Evolutionary conservation across 1,140 invertebrate species (phyloP).

Genomic region (Chymomyza costata): DNA sequence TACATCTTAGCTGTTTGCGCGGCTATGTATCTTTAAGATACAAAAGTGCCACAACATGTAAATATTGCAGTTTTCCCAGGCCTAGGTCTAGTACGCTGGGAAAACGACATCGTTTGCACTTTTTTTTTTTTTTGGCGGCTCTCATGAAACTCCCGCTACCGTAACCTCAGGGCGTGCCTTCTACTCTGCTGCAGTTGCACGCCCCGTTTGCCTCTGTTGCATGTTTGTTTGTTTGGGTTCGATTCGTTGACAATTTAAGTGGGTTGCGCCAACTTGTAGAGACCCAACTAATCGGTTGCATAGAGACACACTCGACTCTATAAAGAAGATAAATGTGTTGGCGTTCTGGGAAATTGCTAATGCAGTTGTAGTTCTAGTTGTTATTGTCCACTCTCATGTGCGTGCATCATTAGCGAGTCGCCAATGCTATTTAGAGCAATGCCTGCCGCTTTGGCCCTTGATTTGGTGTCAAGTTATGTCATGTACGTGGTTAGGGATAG

Average conservation of each 20-base stretch:
- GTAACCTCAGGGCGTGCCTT: conserved; percentile 26
- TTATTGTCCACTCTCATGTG: conserved; percentile 37
- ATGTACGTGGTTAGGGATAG: conserved; percentile 16
- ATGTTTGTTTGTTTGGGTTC: conserved; percentile 29
- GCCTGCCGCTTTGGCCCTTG: conserved; percentile 13
- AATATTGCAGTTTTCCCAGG: conserved; percentile 26
- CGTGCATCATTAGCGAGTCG: conserved; percentile 7
- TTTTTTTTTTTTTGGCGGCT: too few relatives aligned
- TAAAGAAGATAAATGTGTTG: conserved; percentile 61
- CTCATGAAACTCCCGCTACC: too few relatives aligned
- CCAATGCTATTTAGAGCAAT: conserved; percentile 22
- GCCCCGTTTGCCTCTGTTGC: conserved; percentile 32
- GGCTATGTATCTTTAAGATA: conserved; percentile 51
- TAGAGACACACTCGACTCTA: background rate
- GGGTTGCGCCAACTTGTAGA: conserved; percentile 43
- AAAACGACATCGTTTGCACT: conserved; percentile 48
- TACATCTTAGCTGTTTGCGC: conserved; percentile 8
- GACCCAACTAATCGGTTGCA: conserved; percentile 54
- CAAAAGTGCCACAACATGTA: conserved; percentile 24
- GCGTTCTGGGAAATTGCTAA: conserved; percentile 70
- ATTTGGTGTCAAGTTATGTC: conserved; percentile 53
- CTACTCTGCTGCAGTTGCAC: conserved; percentile 48
- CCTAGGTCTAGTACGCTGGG: conserved; percentile 34
- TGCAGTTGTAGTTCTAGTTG: conserved; percentile 15
- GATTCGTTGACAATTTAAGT: conserved; percentile 46